Base-by-base conservation (phyloP, 1,140 invertebrate species). In the Leptoteleia sp. region DNA sequence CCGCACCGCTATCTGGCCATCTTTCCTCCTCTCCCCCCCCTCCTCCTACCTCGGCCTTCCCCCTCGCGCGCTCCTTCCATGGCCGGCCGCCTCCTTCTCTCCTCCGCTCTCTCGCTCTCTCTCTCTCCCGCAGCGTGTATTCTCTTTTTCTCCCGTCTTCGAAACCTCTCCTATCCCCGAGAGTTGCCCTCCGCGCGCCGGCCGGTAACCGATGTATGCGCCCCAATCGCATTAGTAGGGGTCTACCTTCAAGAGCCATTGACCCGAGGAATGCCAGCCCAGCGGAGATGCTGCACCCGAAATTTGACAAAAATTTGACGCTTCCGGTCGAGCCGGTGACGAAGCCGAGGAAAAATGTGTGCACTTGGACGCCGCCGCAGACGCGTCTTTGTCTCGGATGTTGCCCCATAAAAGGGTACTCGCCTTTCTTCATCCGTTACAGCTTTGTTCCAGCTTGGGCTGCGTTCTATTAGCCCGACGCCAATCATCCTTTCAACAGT, bases 81-180 rank as follows among this genome's bases (percentile, higher is more conserved):
- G 33, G 35, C 38, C 68, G 9, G 47, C 17, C 52, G 9, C 50
- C 50, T 67, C 31, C 52, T 19, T 67, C 54, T 52, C 55, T 55
- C 31, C 16, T n/a, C n/a, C n/a, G n/a, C n/a, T n/a, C n/a, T n/a
- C n/a, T n/a, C n/a, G n/a, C n/a, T n/a, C n/a, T n/a, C 50, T 16
- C 62, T 19, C 73, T 37, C 64, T 31, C 45, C 13, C 31, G 25
- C 57, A 2, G 29, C n/a, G n/a, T n/a, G 9, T 29, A 27, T n/a
- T 59, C 62, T 67, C 72, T 81, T 73, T 64, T 61, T 59, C 57
- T 72, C 64, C 75, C 75, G 40, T 70, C 40, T 61, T 72, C 52
- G 48, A 55, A 64, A 64, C 57, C n/a, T n/a, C 50, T 70, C 72
- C 40, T 55, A 61, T 57, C 31, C n/a, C n/a, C n/a, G n/a, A 40